A percentile compares a stretch with the other conserved stretches of the same genome.
These are phyloP conservation scores for Lepidurus packardi DNA, from an alignment of 1,140 invertebrate species.

Conservation along the genomic window DNA sequence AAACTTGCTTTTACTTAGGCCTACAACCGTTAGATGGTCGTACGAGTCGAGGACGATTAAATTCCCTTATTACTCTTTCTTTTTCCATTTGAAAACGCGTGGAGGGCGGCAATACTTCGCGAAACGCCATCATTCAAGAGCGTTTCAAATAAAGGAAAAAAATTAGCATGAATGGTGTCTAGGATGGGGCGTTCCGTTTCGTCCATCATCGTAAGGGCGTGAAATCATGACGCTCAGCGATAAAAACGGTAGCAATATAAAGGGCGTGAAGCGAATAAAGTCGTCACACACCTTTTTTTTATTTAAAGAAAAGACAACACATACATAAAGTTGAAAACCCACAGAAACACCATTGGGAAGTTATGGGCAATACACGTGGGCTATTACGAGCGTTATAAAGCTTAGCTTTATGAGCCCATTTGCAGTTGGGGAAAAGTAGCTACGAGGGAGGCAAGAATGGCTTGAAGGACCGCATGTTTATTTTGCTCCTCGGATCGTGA, in stretches of 20 bases:
- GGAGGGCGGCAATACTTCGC: background rate
- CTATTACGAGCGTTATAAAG: slow-evolving; percentile 10
- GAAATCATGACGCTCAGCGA: background rate
- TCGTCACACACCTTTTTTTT: background rate
- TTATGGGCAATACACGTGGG: slow-evolving; percentile 9
- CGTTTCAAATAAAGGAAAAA: background rate
- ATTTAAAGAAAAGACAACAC: background rate
- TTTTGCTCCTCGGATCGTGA: background rate
- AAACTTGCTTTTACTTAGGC: background rate
- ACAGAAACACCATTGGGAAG: no score
- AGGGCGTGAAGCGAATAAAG: slow-evolving; percentile 1
- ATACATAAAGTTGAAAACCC: background rate
- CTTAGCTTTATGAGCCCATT: slow-evolving; percentile 19
- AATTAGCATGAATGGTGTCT: background rate
- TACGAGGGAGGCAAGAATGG: background rate
- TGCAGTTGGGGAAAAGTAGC: background rate
- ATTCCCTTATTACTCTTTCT: background rate
- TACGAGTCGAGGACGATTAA: background rate
- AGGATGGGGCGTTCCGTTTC: background rate
- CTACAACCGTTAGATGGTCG: slow-evolving; percentile 21
- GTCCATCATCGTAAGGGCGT: background rate
- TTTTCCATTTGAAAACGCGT: background rate
- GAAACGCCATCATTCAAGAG: background rate
- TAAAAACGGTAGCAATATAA: slow-evolving; percentile 10
- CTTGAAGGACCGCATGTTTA: background rate